phyloP scores from a whole-genome alignment of 2,797 vertebrate genomes.

The Amblyopsis hoosieri region DNA sequence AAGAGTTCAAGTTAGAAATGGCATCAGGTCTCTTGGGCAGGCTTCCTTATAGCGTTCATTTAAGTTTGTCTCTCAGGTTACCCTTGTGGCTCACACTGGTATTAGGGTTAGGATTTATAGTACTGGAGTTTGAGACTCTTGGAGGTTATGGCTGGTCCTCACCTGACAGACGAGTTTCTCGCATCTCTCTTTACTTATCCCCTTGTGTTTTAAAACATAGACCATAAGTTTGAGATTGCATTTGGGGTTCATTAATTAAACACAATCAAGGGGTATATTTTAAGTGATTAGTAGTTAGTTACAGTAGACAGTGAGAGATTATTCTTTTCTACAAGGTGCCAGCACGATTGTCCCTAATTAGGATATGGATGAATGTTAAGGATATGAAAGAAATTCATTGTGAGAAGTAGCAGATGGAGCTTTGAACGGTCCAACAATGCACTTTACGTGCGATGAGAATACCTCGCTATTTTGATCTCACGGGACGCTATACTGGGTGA shows the following conservation, averaged over 20 bases:
- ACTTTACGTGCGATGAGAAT: conserved; percentile 40
- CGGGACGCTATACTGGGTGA: conserved; percentile 45
- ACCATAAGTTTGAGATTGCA: too few relatives aligned
- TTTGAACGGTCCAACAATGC: conserved; percentile 37
- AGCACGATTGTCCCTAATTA: conserved; percentile 8
- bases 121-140: too few relatives aligned
- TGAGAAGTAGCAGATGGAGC: conserved; percentile 51
- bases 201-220: too few relatives aligned
- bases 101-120: too few relatives aligned
- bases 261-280: too few relatives aligned
- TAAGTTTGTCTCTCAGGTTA: too few relatives aligned
- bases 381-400: conserved; percentile 19
- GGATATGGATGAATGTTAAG: conserved; percentile 17
- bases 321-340: conserved; percentile 6
- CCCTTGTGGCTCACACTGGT: too few relatives aligned
- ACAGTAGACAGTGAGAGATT: conserved; percentile 3
- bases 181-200: too few relatives aligned
- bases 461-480: conserved; percentile 62
- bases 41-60: too few relatives aligned
- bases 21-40: conserved; percentile 19
- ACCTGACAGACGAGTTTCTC: too few relatives aligned
- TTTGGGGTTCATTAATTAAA: too few relatives aligned
- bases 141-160: too few relatives aligned
- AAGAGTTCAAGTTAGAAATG: conserved; percentile 26
- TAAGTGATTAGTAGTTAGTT: conserved; percentile 14